Evolutionary conservation across 2,797 vertebrate genomes (phyloP).

Genomic region (Ibycter americanus): DNA sequence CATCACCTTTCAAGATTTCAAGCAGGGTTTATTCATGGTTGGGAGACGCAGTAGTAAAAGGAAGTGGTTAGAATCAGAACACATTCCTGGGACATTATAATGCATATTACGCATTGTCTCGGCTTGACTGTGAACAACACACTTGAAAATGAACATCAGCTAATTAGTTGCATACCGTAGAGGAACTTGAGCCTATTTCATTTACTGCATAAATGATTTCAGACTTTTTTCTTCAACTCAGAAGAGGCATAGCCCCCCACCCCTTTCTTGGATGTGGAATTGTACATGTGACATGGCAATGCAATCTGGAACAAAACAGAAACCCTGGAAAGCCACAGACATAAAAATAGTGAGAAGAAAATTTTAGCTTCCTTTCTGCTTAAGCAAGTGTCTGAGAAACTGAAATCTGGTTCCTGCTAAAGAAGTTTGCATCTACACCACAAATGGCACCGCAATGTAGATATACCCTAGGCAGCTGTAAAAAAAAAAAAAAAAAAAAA

Average conservation of each 20-base stretch:
- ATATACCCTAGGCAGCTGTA: background rate
- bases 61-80: slow-evolving; percentile 37
- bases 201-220: slow-evolving; percentile 51
- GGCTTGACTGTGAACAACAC: slow-evolving; percentile 42
- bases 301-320: slow-evolving; percentile 52
- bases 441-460: slow-evolving; percentile 23
- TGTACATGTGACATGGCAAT: background rate
- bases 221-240: slow-evolving; percentile 12
- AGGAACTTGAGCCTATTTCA: slow-evolving; percentile 39
- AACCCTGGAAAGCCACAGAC: slow-evolving; percentile 39
- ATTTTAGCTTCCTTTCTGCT: slow-evolving; percentile 45
- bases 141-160: slow-evolving; percentile 61
- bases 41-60: background rate
- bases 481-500: background rate
- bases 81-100: slow-evolving; percentile 55
- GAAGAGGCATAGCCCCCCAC: background rate
- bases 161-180: slow-evolving; percentile 55
- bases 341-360: slow-evolving; percentile 42
- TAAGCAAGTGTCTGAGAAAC: slow-evolving; percentile 30
- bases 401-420: slow-evolving; percentile 39
- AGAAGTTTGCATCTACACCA: slow-evolving; percentile 14
- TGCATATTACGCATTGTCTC: slow-evolving; percentile 48
- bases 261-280: background rate
- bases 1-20: slow-evolving; percentile 24
- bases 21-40: slow-evolving; percentile 14